These are phyloP conservation scores for Drosophila busckii DNA, from an alignment of 1,140 invertebrate species.

Conservation along the genomic window DNA sequence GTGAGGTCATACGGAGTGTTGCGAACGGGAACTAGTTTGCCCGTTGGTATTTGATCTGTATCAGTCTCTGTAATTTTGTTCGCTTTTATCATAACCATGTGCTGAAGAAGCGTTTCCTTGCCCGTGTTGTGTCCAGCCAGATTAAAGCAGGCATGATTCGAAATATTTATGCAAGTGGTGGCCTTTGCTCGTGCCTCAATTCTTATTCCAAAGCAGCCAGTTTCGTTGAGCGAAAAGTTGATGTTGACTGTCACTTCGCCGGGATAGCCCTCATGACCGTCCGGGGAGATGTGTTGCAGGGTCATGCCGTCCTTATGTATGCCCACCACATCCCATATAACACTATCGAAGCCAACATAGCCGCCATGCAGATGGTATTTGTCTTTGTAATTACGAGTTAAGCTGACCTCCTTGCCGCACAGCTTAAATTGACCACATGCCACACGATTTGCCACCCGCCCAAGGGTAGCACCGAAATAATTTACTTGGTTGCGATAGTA, in stretches of 20 bases:
- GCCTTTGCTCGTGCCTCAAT: conserved; percentile 87
- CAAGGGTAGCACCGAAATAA: conserved; percentile 93
- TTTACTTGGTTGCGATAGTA: conserved; percentile 80
- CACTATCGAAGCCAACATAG: conserved; percentile 90
- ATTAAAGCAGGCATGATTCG: conserved; percentile 96
- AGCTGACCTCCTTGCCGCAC: conserved; percentile 82
- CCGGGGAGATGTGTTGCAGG: conserved; percentile 85
- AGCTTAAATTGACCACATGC: conserved; percentile 84
- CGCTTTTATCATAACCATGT: conserved; percentile 86
- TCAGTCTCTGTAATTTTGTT: conserved; percentile 88
- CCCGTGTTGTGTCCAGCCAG: conserved; percentile 86
- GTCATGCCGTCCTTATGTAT: conserved; percentile 75
- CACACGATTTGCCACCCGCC: conserved; percentile 92
- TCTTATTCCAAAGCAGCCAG: conserved; percentile 85
- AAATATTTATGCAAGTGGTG: conserved; percentile 91
- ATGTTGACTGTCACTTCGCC: conserved; percentile 86
- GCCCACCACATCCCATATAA: conserved; percentile 81
- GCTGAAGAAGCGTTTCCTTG: conserved; percentile 83
- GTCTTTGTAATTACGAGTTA: conserved; percentile 85
- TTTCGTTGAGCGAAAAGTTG: conserved; percentile 85
- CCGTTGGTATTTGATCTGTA: conserved; percentile 87
- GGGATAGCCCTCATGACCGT: conserved; percentile 93
- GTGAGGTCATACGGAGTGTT: conserved; percentile 86
- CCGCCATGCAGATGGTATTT: conserved; percentile 92
- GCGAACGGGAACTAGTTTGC: conserved; percentile 83